Conservation (phyloP, 2,888 invertebrate species). For the Gasteruption jaculator region DNA sequence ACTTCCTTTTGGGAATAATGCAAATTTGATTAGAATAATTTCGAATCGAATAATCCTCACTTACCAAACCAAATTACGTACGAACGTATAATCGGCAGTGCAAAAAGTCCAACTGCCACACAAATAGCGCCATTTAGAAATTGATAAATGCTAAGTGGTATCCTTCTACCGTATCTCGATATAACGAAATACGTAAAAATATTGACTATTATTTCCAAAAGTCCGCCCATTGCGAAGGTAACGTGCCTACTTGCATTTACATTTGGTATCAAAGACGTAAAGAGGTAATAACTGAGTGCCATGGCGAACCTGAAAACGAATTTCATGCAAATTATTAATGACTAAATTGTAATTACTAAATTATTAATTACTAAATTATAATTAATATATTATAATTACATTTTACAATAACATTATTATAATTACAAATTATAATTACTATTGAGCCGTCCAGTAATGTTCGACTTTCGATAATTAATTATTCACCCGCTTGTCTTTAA, state of each 20-base stretch:
- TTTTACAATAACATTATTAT: too few species aligned
- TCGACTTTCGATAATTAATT: too few species aligned
- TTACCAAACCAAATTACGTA: slow-evolving; percentile 28
- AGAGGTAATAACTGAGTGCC: slow-evolving; percentile 50
- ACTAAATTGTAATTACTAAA: too few species aligned
- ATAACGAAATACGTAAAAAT: slow-evolving; percentile 44
- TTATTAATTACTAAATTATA: too few species aligned
- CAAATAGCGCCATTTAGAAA: slow-evolving; percentile 47
- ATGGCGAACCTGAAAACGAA: slow-evolving; percentile 50
- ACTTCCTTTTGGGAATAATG: too few species aligned
- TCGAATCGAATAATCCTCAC: too few species aligned
- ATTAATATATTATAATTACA: too few species aligned
- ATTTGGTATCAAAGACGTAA: slow-evolving; percentile 48
- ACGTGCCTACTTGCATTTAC: slow-evolving; percentile 52
- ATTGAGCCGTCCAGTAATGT: too few species aligned
- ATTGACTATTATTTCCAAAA: slow-evolving; percentile 52
- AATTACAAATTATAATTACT: too few species aligned
- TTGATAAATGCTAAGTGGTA: slow-evolving; percentile 49
- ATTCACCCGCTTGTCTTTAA: too few species aligned
- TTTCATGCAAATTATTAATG: too few species aligned
- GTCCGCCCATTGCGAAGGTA: slow-evolving; percentile 52
- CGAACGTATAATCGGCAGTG: slow-evolving; percentile 30
- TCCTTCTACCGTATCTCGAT: slow-evolving; percentile 49
- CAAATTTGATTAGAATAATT: too few species aligned
- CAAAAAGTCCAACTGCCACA: slow-evolving; percentile 40